A percentile compares a stretch with the other conserved stretches of the same genome.
Evolutionary conservation across 2,113 vertebrate genomes (phyloP).

Genomic region (Plecturocebus donacophilus): DNA sequence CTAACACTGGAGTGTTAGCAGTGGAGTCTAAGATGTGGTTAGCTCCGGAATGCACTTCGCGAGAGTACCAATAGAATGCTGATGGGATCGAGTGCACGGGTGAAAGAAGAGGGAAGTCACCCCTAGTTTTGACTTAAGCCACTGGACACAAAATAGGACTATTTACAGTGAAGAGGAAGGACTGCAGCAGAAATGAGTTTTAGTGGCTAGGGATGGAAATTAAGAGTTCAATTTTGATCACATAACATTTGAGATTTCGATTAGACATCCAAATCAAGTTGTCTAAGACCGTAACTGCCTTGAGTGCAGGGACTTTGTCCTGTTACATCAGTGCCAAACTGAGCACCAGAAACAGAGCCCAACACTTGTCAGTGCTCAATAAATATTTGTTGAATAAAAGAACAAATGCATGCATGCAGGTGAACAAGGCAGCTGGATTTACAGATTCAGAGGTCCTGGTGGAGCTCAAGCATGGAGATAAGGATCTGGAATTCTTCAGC

Average conservation of each 20-base stretch:
- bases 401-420: background rate
- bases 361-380: background rate
- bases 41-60: background rate
- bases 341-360: background rate
- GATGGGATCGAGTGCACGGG: background rate
- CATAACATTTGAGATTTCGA: background rate
- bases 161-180: background rate
- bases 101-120: background rate
- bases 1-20: background rate
- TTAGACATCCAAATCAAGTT: background rate
- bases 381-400: constrained; percentile 8
- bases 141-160: background rate
- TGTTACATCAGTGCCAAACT: background rate
- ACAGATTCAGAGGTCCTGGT: background rate
- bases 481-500: background rate
- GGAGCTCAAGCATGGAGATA: background rate
- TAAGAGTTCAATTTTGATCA: background rate
- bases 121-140: background rate
- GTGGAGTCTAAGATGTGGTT: background rate
- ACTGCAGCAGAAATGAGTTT: background rate
- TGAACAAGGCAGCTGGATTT: background rate
- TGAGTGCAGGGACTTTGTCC: background rate
- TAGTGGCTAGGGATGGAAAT: background rate
- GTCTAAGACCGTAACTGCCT: background rate
- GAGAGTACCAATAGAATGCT: background rate